Base-by-base conservation (phyloP, 2,888 invertebrate species). In the Pachymerium ferrugineum region DNA sequence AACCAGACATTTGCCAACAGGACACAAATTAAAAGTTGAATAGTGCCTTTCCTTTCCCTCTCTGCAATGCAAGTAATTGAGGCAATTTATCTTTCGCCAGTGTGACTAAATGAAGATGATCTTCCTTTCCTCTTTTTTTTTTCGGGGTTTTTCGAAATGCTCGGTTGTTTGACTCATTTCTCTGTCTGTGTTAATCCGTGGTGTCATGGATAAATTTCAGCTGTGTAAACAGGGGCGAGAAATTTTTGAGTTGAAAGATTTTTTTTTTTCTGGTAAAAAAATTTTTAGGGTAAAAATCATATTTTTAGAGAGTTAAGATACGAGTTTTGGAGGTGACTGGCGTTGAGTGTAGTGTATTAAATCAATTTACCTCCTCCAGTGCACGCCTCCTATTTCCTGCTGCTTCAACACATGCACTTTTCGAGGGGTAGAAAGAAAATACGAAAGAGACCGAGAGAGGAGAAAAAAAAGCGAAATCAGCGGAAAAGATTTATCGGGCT, bases 1-100 rank as follows among this genome's bases (percentile, higher is more conserved):
- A 3, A 47, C 47, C 47, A 47, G 19, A 47, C 47, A 47, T 47
- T 47, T 47, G 47, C 47, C 47, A 47, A 47, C 47, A 47, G 22
- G 47, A 47, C 47, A 47, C 47, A 47, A 47, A 47, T 47, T 47
- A 47, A 47, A 47, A 47, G 47, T 47, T 47, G 47, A 47, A 47
- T 47, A 22, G 8, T 47, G 47, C 47, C 47, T 47, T 47, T 4
- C 47, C 47, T 47, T 47, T 47, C 47, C 47, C 47, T 47, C 47
- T 16, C 47, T 47, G 47, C 47, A 47, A 47, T 47, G 47, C 47
- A 47, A 47, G 47, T 47, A 47, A 47, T 47, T 47, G 47, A 47
- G 22, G 47, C 47, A 47, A 47, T 47, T 47, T 47, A 47, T 47
- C 47, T 47, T 47, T 47, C 47, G 47, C 47, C 47, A 47, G 47